Base-by-base conservation (phyloP, 2,797 vertebrate genomes). In the Amazona finschi region DNA sequence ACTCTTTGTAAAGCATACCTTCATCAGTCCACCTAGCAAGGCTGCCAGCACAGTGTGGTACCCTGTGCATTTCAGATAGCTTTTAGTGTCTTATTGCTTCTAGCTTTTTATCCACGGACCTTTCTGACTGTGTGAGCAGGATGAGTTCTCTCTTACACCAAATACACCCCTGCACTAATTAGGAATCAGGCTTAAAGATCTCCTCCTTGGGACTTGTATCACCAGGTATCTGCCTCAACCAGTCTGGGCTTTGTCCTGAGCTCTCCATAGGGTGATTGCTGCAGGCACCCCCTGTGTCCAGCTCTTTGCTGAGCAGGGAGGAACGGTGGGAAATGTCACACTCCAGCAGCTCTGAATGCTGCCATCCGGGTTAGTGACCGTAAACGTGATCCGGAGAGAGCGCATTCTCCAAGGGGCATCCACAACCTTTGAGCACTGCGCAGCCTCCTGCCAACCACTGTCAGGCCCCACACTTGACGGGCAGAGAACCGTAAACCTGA, bases 261-360 rank as follows among this genome's bases (percentile, higher is more conserved):
- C 33, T 85, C 73, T 28, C 49, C 1, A 4, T 0, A 3, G 71
- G 39, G 12, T 6, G 11, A n/a, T 39, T 43, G 27, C 89, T 1
- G 0, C 43, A 16, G 71, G 43, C 3, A 0, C 57, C 3, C 0
- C 18, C 74, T 47, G 30, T n/a, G 67, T 69, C 55, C 55, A 66
- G 76, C 38, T 58, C 77, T 50, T 28, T 77, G 52, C 17, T 60
- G 72, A 70, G 67, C n/a, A 27, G 47, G 25, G 47, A 36, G 65
- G 8, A 58, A 2, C 36, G 3, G 19, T 15, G 47, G 43, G 20
- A 64, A 82, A 50, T 46, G 41, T 70, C 86, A 53, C 80, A 78
- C 36, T 49, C 38, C 43, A 9, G 43, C 5, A 16, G 64, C 14
- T 87, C 12, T 12, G 53, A 65, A 84, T 38, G 77, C 39, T 36